Conservation (phyloP, 2,113 vertebrate genomes). For the Malurus elegans region DNA sequence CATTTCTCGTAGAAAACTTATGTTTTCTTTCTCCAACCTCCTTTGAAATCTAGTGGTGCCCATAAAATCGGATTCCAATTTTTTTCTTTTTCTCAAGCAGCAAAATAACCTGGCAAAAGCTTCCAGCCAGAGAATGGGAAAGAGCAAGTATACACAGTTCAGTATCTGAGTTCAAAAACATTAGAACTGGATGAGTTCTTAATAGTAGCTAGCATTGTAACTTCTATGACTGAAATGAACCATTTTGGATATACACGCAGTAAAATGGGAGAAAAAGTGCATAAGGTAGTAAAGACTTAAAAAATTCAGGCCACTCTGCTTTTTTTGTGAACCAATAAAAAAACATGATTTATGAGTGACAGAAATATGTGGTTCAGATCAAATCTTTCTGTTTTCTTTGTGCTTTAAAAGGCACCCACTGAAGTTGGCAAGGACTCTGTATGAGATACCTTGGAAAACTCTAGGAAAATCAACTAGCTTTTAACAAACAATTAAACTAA, state of each 20-base stretch:
- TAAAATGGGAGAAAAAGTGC: not conserved
- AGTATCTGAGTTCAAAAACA: not conserved
- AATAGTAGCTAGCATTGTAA: not conserved
- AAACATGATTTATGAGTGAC: not conserved
- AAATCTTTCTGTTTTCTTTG: not conserved
- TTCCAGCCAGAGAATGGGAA: not conserved
- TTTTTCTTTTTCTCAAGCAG: not conserved
- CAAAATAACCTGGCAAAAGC: not conserved
- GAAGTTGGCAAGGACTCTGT: not conserved
- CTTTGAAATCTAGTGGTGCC: not conserved
- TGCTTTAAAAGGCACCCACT: not conserved
- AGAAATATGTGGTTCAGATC: not conserved
- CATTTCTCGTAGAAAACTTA: not conserved
- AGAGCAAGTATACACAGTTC: not conserved
- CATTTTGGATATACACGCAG: not conserved
- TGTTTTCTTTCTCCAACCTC: not conserved
- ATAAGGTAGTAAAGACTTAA: not conserved
- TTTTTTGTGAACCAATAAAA: not conserved
- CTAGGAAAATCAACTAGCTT: not conserved
- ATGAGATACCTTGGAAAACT: not conserved
- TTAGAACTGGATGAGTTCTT: not conserved
- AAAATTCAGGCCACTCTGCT: not conserved
- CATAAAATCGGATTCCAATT: not conserved
- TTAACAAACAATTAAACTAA: not conserved
- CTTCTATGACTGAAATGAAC: not conserved